phyloP scores from a whole-genome alignment of 2,797 vertebrate genomes.

The Echiichthys vipera region DNA sequence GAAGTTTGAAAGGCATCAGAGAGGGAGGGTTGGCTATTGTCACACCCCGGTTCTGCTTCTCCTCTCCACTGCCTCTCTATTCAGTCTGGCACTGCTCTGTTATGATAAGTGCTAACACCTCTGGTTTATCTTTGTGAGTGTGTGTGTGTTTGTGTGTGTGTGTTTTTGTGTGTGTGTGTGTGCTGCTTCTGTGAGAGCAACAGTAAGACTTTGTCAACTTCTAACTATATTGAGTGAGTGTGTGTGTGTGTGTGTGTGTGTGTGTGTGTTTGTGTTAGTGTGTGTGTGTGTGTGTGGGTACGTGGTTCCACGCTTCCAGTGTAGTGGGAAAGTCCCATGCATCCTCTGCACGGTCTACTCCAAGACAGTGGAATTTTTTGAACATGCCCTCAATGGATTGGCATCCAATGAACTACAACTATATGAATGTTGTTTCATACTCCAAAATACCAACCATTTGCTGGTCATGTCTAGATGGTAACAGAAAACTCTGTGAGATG shows the following conservation, averaged over 20 bases:
- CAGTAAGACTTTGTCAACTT: too few relatives aligned
- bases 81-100: slow-evolving; percentile 52
- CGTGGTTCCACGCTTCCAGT: not conserved
- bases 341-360: slow-evolving; percentile 9
- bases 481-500: too few relatives aligned
- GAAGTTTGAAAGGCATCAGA: slow-evolving; percentile 65
- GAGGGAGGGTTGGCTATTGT: slow-evolving; percentile 59
- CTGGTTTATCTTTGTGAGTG: slow-evolving; percentile 7
- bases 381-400: not conserved
- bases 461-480: too few relatives aligned
- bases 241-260: slow-evolving; percentile 9
- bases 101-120: slow-evolving; percentile 62
- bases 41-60: slow-evolving; percentile 44
- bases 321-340: slow-evolving; percentile 16
- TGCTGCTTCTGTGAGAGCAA: too few relatives aligned
- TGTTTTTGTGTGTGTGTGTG: too few relatives aligned
- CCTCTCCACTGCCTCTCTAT: slow-evolving; percentile 56
- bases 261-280: slow-evolving; percentile 9
- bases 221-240: too few relatives aligned
- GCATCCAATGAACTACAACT: not conserved
- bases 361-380: not conserved
- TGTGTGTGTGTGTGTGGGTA: slow-evolving; percentile 6
- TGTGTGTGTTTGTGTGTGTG: too few relatives aligned
- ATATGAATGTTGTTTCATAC: slow-evolving; percentile 2
- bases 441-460: too few relatives aligned